These are phyloP conservation scores for Thermophis baileyi DNA, from an alignment of 2,113 vertebrate species.

Conservation along the genomic window DNA sequence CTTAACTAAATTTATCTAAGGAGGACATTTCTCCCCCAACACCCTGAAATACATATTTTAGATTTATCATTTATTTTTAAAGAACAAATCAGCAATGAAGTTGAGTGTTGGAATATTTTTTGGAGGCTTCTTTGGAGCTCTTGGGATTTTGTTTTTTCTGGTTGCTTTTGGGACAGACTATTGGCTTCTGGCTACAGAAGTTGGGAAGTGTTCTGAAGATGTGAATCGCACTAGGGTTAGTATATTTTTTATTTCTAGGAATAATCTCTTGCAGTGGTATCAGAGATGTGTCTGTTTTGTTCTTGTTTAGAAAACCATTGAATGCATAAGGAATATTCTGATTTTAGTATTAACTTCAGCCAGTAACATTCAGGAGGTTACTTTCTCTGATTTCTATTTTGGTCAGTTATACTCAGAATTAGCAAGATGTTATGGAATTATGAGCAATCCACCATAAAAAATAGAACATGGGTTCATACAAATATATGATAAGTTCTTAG, in stretches of 20 bases:
- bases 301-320: neutral
- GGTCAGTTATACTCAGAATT: neutral
- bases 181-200: slow-evolving; percentile 90
- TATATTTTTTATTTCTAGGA: slow-evolving; percentile 55
- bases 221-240: slow-evolving; percentile 59
- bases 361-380: neutral
- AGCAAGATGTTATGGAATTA: neutral
- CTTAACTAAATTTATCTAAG: slow-evolving; percentile 25
- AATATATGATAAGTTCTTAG: neutral
- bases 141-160: slow-evolving; percentile 85
- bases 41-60: neutral
- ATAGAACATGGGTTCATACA: neutral
- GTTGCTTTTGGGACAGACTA: slow-evolving; percentile 96
- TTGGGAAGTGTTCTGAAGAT: slow-evolving; percentile 72
- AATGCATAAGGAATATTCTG: neutral
- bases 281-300: slow-evolving; percentile 16
- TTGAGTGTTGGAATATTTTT: slow-evolving; percentile 88
- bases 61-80: neutral
- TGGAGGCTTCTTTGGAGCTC: slow-evolving; percentile 88
- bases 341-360: neutral
- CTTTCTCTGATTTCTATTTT: neutral
- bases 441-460: neutral
- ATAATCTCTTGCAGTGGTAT: neutral
- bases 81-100: slow-evolving; percentile 74
- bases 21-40: neutral